Evolutionary conservation across 1,140 invertebrate species (phyloP).

Genomic region (Lepeophtheirus salmonis): DNA sequence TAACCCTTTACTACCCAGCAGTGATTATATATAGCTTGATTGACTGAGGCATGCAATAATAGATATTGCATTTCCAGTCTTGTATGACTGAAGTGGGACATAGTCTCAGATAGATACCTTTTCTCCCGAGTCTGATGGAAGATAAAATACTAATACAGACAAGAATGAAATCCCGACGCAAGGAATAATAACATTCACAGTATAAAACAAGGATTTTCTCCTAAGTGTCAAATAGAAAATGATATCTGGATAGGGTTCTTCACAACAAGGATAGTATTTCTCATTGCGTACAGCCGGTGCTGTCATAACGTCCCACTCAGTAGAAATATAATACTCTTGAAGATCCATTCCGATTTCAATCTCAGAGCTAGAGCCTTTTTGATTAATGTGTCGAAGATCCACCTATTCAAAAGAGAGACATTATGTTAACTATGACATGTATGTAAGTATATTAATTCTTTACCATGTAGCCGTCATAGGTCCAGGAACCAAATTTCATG

Average conservation of each 20-base stretch:
- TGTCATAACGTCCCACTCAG: slow-evolving; percentile 86
- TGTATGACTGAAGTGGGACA: too few relatives aligned
- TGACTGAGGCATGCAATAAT: too few relatives aligned
- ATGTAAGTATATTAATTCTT: too few relatives aligned
- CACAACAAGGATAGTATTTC: slow-evolving; percentile 69
- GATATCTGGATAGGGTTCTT: slow-evolving; percentile 49
- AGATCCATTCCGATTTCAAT: slow-evolving; percentile 75
- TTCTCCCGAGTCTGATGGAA: slow-evolving; percentile 93
- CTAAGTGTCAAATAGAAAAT: slow-evolving; percentile 93
- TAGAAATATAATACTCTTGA: slow-evolving; percentile 72
- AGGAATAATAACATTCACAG: slow-evolving; percentile 85
- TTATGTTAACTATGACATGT: too few relatives aligned
- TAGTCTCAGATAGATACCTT: too few relatives aligned
- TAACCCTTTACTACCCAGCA: too few relatives aligned
- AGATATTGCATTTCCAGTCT: too few relatives aligned
- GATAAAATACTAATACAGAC: slow-evolving; percentile 94
- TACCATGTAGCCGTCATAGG: slow-evolving; percentile 70
- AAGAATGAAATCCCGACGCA: slow-evolving; percentile 92
- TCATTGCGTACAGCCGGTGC: slow-evolving; percentile 72
- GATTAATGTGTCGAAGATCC: slow-evolving; percentile 58
- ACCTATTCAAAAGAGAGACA: slow-evolving; percentile 45
- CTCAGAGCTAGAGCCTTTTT: slow-evolving; percentile 54
- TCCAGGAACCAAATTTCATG: slow-evolving; percentile 94
- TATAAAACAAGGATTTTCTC: slow-evolving; percentile 90
- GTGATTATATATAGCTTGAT: too few relatives aligned